A percentile compares a stretch with the other conserved stretches of the same genome.
Conservation (phyloP, 2,797 vertebrate species). For the Chiroxiphia lanceolata region DNA sequence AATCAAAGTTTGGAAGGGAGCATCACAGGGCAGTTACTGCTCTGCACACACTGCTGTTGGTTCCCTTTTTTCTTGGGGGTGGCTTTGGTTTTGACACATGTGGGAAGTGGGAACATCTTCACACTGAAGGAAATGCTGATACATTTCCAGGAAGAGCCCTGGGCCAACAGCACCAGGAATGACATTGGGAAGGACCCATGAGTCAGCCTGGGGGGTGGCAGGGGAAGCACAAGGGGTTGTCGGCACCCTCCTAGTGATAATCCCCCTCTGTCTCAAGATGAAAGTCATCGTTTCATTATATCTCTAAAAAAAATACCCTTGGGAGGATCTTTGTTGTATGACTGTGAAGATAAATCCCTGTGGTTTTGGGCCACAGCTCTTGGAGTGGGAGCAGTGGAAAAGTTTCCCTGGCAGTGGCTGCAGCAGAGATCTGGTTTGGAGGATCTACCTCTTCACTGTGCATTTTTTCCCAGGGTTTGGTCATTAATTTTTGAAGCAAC, state of each 20-base stretch:
- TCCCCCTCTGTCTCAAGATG: not conserved
- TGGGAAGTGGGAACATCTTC: not conserved
- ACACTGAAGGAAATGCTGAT: not conserved
- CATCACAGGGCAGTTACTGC: not conserved
- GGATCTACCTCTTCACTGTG: not conserved
- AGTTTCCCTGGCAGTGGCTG: not conserved
- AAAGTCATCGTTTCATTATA: not conserved
- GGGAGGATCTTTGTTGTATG: too few relatives aligned
- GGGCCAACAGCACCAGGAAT: not conserved
- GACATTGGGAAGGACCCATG: not conserved
- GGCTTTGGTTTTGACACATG: not conserved
- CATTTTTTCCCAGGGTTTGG: rapidly evolving
- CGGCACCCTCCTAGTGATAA: not conserved
- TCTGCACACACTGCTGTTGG: not conserved
- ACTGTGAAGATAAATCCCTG: not conserved
- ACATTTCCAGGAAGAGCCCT: not conserved
- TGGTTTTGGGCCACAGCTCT: not conserved
- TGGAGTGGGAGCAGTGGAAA: not conserved
- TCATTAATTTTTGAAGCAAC: not conserved
- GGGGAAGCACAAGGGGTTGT: not conserved
- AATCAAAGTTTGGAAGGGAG: not conserved
- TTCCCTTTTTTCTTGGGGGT: not conserved
- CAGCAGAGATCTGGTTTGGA: not conserved
- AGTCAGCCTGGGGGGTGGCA: not conserved
- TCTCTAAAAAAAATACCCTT: not conserved